Evolutionary conservation across 2,113 vertebrate genomes (phyloP).

Genomic region (Cyanocitta stelleri): DNA sequence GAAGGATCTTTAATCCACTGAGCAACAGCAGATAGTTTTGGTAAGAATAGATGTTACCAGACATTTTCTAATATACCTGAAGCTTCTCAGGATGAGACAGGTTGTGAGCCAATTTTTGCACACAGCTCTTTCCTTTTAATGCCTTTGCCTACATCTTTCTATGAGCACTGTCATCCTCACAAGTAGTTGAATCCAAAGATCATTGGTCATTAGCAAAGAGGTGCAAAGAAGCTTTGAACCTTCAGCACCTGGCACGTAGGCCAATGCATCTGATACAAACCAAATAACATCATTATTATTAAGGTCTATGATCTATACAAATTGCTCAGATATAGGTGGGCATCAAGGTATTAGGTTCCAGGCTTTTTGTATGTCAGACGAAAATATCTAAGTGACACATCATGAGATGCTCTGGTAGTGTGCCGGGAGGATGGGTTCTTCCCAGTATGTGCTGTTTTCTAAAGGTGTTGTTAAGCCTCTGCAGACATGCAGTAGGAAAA

Average conservation of each 20-base stretch:
- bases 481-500: neutral
- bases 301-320: neutral
- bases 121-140: neutral
- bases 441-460: neutral
- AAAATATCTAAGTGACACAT: neutral
- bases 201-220: neutral
- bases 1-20: neutral
- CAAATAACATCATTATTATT: neutral
- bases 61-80: neutral
- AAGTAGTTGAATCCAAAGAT: neutral
- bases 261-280: neutral
- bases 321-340: neutral
- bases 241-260: neutral
- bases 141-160: neutral
- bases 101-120: neutral
- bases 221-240: neutral
- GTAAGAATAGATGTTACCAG: neutral
- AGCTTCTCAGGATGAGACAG: neutral
- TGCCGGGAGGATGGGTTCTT: neutral
- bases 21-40: neutral
- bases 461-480: neutral
- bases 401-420: neutral
- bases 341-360: neutral
- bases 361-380: neutral
- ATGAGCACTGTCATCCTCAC: rapidly evolving